Conservation (phyloP, 1,140 invertebrate species). For the Saccostrea glomerata region DNA sequence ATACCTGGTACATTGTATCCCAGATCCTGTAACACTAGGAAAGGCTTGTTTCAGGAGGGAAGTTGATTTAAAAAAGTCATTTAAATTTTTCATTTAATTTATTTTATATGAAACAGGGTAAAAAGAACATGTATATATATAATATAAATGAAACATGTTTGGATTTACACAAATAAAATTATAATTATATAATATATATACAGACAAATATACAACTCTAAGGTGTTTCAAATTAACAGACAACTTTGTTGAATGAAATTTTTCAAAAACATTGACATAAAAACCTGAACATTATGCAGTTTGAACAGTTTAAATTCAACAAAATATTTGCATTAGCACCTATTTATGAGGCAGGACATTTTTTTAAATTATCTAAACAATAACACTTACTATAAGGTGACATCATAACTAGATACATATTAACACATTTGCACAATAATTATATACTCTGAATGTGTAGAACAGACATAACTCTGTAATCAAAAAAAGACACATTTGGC, state of each 20-base stretch:
- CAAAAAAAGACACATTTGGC: no score
- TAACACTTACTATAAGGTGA: no score
- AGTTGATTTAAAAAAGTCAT: background rate
- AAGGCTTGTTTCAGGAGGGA: no score
- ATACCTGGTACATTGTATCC: no score
- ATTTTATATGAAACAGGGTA: slow-evolving; percentile 13
- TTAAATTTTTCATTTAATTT: background rate
- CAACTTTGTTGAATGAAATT: background rate
- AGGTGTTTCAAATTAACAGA: background rate
- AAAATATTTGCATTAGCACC: slow-evolving; percentile 10
- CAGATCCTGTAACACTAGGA: no score
- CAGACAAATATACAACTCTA: background rate
- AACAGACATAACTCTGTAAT: no score
- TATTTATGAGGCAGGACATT: background rate
- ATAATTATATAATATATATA: background rate
- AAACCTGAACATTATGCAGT: background rate
- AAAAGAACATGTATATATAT: slow-evolving; percentile 23
- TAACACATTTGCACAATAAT: no score
- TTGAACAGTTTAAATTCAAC: background rate
- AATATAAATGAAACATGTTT: background rate
- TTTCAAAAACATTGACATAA: background rate
- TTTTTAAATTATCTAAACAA: background rate
- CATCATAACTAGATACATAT: no score
- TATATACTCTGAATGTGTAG: no score
- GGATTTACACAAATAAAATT: slow-evolving; percentile 13